A percentile compares a stretch with the other conserved stretches of the same genome.
Evolutionary conservation across 2,797 vertebrate species (phyloP).

Genomic region (Sebastes oblongus): DNA sequence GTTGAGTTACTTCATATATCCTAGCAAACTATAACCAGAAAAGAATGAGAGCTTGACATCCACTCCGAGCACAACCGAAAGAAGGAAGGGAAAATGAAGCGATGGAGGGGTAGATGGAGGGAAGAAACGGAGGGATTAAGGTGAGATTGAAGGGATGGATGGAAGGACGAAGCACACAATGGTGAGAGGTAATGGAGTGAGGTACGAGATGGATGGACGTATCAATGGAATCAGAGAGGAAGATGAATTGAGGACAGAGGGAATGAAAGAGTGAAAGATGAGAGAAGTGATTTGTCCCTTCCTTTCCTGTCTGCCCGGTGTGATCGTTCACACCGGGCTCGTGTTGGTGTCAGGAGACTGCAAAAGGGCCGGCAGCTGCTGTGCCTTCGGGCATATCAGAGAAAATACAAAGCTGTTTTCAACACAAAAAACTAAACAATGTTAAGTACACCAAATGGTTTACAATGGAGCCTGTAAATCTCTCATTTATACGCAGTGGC

Average conservation of each 20-base stretch:
- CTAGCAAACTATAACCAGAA: not conserved
- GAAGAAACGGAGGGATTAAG: constrained; percentile 42
- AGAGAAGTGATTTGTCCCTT: constrained; percentile 51
- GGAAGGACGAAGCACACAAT: constrained; percentile 40
- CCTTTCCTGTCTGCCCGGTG: constrained; percentile 25
- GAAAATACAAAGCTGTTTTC: not conserved
- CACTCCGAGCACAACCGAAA: not conserved
- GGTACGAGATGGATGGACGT: constrained; percentile 65
- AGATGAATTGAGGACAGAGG: constrained; percentile 56
- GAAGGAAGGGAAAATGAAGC: constrained; percentile 15
- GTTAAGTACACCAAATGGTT: not conserved
- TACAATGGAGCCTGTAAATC: not conserved
- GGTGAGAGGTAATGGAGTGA: constrained; percentile 70
- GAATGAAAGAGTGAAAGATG: constrained; percentile 59
- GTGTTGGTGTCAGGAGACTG: not conserved
- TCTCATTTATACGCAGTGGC: not conserved
- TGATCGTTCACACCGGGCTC: constrained; percentile 17
- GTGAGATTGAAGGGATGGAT: constrained; percentile 58
- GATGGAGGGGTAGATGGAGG: constrained; percentile 26
- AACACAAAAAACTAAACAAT: not conserved
- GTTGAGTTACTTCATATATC: not conserved
- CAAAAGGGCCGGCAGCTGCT: not conserved
- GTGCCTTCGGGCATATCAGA: not conserved
- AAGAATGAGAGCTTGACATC: not conserved
- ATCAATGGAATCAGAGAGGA: constrained; percentile 63